Conservation (phyloP, 2,797 vertebrate genomes). For the Meriones psammophilus region DNA sequence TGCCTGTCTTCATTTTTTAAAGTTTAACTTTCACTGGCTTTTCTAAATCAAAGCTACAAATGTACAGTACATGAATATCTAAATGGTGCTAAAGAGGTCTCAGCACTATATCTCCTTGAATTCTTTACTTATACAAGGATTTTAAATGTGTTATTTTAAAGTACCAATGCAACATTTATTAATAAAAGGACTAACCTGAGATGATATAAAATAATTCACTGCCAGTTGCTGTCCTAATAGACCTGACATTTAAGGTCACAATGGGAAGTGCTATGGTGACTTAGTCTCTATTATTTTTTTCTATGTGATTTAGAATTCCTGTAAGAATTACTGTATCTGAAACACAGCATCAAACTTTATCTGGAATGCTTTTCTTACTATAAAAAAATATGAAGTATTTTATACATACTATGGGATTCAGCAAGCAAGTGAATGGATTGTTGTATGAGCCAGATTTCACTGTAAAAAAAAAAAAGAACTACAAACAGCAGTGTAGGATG, state of each 20-base stretch:
- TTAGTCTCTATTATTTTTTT: conserved; percentile 10
- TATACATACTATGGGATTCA: background rate
- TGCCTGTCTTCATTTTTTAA: conserved; percentile 43
- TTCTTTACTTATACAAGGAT: conserved; percentile 44
- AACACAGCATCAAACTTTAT: conserved; percentile 32
- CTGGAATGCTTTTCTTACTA: conserved; percentile 36
- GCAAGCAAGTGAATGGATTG: conserved; percentile 1
- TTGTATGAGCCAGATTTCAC: background rate
- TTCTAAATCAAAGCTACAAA: conserved; percentile 17
- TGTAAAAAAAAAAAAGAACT: conserved; percentile 23
- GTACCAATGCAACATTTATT: conserved; percentile 44
- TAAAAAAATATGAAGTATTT: conserved; percentile 28
- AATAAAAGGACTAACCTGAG: conserved; percentile 52
- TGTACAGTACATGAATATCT: background rate
- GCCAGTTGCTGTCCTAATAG: background rate
- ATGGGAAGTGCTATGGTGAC: background rate
- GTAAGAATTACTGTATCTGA: background rate
- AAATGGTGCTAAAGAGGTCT: conserved; percentile 35
- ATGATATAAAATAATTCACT: background rate
- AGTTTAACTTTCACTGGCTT: background rate
- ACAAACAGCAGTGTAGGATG: conserved; percentile 10
- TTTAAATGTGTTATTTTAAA: conserved; percentile 46
- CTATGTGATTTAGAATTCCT: conserved; percentile 41
- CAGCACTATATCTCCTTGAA: conserved; percentile 34
- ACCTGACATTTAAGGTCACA: background rate